Conservation (phyloP, 1,140 invertebrate genomes). For the Leucophenga varia region DNA sequence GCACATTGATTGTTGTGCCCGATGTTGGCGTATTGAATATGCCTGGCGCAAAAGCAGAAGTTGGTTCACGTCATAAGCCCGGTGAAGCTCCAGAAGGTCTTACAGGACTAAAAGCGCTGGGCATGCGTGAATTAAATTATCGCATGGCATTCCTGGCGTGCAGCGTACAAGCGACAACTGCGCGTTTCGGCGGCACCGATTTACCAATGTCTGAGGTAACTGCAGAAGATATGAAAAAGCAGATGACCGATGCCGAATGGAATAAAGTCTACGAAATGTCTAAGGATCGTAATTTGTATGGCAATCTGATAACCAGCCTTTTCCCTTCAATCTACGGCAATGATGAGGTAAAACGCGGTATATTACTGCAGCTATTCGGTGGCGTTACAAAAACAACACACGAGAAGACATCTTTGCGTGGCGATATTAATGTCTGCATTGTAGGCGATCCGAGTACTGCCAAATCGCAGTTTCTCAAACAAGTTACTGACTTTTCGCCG, state of each 20-base stretch:
- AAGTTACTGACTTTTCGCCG: conserved; percentile 93
- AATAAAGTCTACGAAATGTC: conserved; percentile 97
- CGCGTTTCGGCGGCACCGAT: conserved; percentile 79
- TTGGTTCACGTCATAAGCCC: conserved; percentile 70
- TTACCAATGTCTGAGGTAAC: conserved; percentile 79
- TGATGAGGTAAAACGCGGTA: conserved; percentile 95
- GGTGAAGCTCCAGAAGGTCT: conserved; percentile 86
- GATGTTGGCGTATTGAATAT: conserved; percentile 87
- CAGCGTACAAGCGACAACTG: conserved; percentile 82
- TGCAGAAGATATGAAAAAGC: conserved; percentile 87
- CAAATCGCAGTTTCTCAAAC: conserved; percentile 96
- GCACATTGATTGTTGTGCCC: conserved; percentile 96
- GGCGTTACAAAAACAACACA: conserved; percentile 94
- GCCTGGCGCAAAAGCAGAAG: conserved; percentile 84
- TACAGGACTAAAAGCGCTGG: conserved; percentile 87
- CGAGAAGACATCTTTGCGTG: conserved; percentile 84
- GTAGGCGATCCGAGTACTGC: conserved; percentile 99
- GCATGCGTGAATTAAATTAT: conserved; percentile 95
- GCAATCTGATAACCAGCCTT: conserved; percentile 88
- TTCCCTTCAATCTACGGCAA: conserved; percentile 98
- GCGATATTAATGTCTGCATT: conserved; percentile 97
- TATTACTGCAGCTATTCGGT: conserved; percentile 96
- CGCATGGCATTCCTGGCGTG: conserved; percentile 94
- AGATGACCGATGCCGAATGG: conserved; percentile 95
- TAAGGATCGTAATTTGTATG: conserved; percentile 87